phyloP scores from a whole-genome alignment of 2,797 vertebrate species.

The Spea hammondii region DNA sequence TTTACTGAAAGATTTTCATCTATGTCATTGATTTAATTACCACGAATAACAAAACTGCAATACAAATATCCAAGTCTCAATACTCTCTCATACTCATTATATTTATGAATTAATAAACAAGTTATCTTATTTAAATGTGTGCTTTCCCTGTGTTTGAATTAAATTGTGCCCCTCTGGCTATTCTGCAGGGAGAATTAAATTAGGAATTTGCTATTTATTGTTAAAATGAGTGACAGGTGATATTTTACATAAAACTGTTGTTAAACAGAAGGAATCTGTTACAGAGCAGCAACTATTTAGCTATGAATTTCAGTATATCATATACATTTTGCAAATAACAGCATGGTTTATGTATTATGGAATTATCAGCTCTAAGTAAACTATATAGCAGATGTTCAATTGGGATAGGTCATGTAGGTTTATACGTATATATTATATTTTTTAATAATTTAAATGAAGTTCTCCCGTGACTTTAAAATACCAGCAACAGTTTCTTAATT shows the following conservation, averaged over 20 bases:
- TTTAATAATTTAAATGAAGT: no score
- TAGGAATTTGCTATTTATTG: background rate
- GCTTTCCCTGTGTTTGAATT: background rate
- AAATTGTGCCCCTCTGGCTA: constrained; percentile 10
- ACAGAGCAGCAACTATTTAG: no score
- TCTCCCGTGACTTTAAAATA: no score
- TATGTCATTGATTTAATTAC: background rate
- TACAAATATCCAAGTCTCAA: background rate
- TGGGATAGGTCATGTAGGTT: no score
- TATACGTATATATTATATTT: no score
- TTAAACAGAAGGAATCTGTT: no score
- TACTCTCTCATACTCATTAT: background rate
- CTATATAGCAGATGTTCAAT: no score
- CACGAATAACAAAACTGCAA: background rate
- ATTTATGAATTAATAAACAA: constrained; percentile 1
- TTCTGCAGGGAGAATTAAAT: constrained; percentile 5
- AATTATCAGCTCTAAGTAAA: no score
- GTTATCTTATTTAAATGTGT: background rate
- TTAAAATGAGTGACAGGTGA: background rate
- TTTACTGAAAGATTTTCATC: background rate
- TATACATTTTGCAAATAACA: no score
- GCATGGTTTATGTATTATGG: no score
- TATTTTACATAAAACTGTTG: background rate
- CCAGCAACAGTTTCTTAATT: no score
- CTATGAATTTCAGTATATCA: no score